Percentiles rank a stretch among this genome's conserved stretches.
Evolutionary conservation across 2,888 invertebrate genomes (phyloP).

Genomic region (Aspidapion aeneum): DNA sequence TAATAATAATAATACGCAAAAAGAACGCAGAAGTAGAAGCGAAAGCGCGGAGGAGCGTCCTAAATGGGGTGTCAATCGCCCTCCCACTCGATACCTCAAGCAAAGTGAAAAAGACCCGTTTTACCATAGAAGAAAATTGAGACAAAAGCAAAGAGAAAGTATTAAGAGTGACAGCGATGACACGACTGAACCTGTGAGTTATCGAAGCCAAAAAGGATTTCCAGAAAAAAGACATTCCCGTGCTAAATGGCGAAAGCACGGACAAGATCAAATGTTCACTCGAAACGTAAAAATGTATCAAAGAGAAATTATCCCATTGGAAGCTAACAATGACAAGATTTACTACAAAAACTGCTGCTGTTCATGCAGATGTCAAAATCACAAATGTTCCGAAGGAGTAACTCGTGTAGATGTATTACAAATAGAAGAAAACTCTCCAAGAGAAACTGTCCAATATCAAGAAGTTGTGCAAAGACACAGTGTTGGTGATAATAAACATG

Average conservation of each 20-base stretch:
- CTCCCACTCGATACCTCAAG: slow-evolving; percentile 79
- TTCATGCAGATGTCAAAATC: slow-evolving; percentile 44
- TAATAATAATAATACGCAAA: slow-evolving; percentile 52
- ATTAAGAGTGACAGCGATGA: slow-evolving; percentile 59
- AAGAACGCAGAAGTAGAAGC: slow-evolving; percentile 53
- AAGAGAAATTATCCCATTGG: slow-evolving; percentile 51
- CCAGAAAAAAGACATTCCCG: slow-evolving; percentile 46
- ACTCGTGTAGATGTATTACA: slow-evolving; percentile 44
- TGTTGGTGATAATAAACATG: slow-evolving; percentile 28
- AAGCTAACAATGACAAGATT: slow-evolving; percentile 51
- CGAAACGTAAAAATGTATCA: slow-evolving; percentile 46
- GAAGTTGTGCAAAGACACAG: slow-evolving; percentile 11
- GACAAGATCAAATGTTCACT: slow-evolving; percentile 50
- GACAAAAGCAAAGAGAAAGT: slow-evolving; percentile 56
- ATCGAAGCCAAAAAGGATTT: slow-evolving; percentile 47
- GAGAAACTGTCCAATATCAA: slow-evolving; percentile 16
- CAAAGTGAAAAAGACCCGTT: slow-evolving; percentile 89
- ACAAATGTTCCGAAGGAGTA: slow-evolving; percentile 43
- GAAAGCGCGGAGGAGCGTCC: slow-evolving; percentile 62
- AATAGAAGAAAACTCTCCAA: slow-evolving; percentile 34
- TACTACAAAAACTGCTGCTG: slow-evolving; percentile 38
- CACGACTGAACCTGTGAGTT: slow-evolving; percentile 53
- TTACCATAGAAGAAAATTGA: slow-evolving; percentile 67
- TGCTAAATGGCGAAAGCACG: slow-evolving; percentile 43
- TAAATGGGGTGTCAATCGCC: slow-evolving; percentile 74